Conservation (phyloP, 1,140 invertebrate species). For the Diorhabda sublineata region DNA sequence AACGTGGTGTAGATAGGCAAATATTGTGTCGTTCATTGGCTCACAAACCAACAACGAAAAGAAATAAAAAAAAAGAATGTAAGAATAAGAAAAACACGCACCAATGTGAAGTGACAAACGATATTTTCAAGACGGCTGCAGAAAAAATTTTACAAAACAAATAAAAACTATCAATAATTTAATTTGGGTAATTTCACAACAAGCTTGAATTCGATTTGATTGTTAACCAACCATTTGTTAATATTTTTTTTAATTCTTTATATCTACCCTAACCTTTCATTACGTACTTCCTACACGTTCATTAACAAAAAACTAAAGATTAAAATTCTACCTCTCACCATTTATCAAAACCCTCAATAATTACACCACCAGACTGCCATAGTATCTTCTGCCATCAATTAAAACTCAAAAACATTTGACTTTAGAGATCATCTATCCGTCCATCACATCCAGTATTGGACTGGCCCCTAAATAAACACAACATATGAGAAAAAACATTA, state of each 20-base stretch:
- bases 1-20: no score
- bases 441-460: background rate
- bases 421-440: background rate
- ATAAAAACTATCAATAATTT: no score
- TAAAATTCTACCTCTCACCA: background rate
- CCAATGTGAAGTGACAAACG: no score
- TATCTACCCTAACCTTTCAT: background rate
- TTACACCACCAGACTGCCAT: constrained; percentile 1
- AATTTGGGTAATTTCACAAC: no score
- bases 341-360: constrained; percentile 1
- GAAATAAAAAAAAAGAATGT: no score
- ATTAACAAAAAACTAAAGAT: background rate
- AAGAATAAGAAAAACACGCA: no score
- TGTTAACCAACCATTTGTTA: background rate
- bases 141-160: no score
- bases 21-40: no score
- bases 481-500: no score
- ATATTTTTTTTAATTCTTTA: constrained; percentile 4
- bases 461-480: no score
- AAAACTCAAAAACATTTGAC: constrained; percentile 2
- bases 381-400: background rate
- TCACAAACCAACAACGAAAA: no score
- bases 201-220: background rate
- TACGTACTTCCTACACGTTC: background rate
- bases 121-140: no score